Base-by-base conservation (phyloP, 2,113 vertebrate species). In the Sakesphorus luctuosus region DNA sequence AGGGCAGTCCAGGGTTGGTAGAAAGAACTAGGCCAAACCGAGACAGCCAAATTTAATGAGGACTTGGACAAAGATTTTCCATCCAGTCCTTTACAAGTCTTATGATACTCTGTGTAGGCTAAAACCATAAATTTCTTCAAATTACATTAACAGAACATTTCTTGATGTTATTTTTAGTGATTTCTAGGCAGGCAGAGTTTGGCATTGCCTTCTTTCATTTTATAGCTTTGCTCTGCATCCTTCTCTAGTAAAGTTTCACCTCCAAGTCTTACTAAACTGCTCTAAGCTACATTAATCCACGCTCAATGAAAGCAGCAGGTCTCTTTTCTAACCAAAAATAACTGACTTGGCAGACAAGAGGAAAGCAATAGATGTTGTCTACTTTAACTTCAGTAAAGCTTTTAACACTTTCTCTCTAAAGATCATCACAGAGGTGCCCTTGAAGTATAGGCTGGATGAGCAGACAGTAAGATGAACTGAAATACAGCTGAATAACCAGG, bases 21-120 rank as follows among this genome's bases (percentile, higher is more conserved):
- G n/a, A n/a, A n/a, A n/a, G n/a, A n/a, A n/a, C n/a, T n/a, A n/a
- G n/a, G n/a, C n/a, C n/a, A n/a, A n/a, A n/a, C n/a, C n/a, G n/a
- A n/a, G n/a, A n/a, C n/a, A n/a, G n/a, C 40, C 68, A 91, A 89
- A 84, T 75, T 74, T 52, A 94, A 82, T 7, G 33, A 23, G 10
- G 35, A 53, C 8, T 50, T 50, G 19, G 33, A 40, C 52, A 63
- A 84, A 47, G 18, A 63, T 72, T 79, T 92, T 76, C 29, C 43
- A 31, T 19, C 16, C 20, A 78, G 17, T n/a, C 10, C 10, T 78
- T 91, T 62, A 46, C 11, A n/a, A 35, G 13, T 82, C 33, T 44
- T 66, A 7, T 38, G 21, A 86, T 88, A 18, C 12, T 59, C 18
- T 36, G 5, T 33, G 31, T 53, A 58, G 13, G 18, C 7, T 84